phyloP scores from a whole-genome alignment of 1,140 invertebrate species.

The Muscidifurax raptorellus region DNA sequence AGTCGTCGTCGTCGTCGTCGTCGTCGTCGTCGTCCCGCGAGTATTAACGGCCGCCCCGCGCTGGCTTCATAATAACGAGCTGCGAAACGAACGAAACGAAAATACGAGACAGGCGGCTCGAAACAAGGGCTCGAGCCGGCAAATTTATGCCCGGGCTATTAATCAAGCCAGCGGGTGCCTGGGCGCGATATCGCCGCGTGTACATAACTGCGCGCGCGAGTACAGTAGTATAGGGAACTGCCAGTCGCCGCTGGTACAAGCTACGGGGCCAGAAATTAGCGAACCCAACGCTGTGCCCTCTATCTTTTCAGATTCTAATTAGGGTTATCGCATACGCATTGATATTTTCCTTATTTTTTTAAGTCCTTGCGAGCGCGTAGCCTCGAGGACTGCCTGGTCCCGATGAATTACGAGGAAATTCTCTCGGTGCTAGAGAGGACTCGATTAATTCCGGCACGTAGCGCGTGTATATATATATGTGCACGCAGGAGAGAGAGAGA shows the following conservation, averaged over 20 bases:
- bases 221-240: not conserved
- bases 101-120: slow-evolving; percentile 12
- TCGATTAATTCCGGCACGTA: slow-evolving; percentile 10
- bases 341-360: not conserved
- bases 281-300: not conserved
- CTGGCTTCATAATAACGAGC: slow-evolving; percentile 30
- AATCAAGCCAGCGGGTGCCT: slow-evolving; percentile 36
- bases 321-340: not conserved
- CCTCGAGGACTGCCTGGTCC: not conserved
- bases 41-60: slow-evolving; percentile 13
- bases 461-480: not conserved
- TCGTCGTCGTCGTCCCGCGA: slow-evolving; percentile 5
- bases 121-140: not conserved
- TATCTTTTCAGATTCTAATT: not conserved
- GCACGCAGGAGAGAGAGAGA: not conserved
- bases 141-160: slow-evolving; percentile 43
- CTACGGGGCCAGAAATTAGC: slow-evolving; percentile 20
- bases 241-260: not conserved
- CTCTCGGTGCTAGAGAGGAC: not conserved
- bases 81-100: slow-evolving; percentile 30
- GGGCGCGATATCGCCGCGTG: slow-evolving; percentile 38
- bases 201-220: slow-evolving; percentile 17
- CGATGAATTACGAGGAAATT: not conserved
- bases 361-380: not conserved
- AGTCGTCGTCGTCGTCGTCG: no score